These are phyloP conservation scores for Muschampia plurimacula DNA, from an alignment of 2,888 invertebrate species.

Conservation along the genomic window DNA sequence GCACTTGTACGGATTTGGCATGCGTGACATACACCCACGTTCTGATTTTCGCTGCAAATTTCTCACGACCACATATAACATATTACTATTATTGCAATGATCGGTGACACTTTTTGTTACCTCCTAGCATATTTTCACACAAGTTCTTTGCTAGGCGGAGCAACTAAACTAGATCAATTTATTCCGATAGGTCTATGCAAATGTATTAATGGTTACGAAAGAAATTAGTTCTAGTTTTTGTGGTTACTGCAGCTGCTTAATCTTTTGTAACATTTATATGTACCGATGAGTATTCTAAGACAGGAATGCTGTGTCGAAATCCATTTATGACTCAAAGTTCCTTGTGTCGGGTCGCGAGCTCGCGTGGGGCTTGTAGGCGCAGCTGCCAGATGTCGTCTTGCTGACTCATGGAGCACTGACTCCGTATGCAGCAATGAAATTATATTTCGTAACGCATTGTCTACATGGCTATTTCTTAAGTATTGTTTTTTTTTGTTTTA, in stretches of 20 bases:
- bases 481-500: slow-evolving; percentile 68
- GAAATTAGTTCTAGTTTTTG: slow-evolving; percentile 23
- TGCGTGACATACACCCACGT: slow-evolving; percentile 78
- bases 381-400: slow-evolving; percentile 67
- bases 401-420: slow-evolving; percentile 73
- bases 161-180: slow-evolving; percentile 57
- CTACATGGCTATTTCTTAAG: slow-evolving; percentile 21
- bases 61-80: slow-evolving; percentile 74
- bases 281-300: slow-evolving; percentile 38
- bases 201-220: slow-evolving; percentile 60
- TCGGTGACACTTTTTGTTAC: slow-evolving; percentile 64
- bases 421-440: slow-evolving; percentile 52
- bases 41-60: slow-evolving; percentile 73
- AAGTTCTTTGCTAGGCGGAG: slow-evolving; percentile 59
- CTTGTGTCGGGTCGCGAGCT: slow-evolving; percentile 55
- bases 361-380: slow-evolving; percentile 55
- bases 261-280: slow-evolving; percentile 16
- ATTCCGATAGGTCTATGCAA: slow-evolving; percentile 59
- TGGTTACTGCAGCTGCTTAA: slow-evolving; percentile 11
- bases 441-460: slow-evolving; percentile 53
- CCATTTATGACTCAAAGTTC: slow-evolving; percentile 69
- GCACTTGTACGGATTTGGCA: slow-evolving; percentile 67
- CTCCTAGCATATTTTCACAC: slow-evolving; percentile 67
- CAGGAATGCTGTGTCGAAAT: slow-evolving; percentile 68
- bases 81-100: slow-evolving; percentile 62